Evolutionary conservation across 1,140 invertebrate genomes (phyloP), one percentile per base, ranked within the genome.

Genomic region (Ectropis grisescens): DNA sequence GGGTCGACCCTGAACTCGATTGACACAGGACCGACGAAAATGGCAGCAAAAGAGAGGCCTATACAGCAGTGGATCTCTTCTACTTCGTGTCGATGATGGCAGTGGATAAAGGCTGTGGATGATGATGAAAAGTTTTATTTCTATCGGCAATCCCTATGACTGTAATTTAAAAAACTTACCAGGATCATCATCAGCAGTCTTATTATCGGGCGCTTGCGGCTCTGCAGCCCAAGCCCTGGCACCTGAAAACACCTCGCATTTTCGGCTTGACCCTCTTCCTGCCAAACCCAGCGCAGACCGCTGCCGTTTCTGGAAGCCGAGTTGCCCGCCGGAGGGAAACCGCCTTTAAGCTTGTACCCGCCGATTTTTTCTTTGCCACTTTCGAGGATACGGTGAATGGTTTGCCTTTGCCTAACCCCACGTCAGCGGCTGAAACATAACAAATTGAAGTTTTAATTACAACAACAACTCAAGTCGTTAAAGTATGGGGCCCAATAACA

Each of bases 211-310:
- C 1, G 83, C 76, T 37, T 82, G 82, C 2, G 86, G 86, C 85
- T 70, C 47, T 92, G 91, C 19, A 93, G 72, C 4, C 91, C 91
- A 13, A 93, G 79, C 13, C 90, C 91, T 1, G 91, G 90, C 1
- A 90, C 13, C 91, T 91, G 76, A 93, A 93, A 9, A 93, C 87
- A 3, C 91, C 91, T 42, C 91, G 76, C 88, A 93, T 93, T 83
- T 94, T 95, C 3, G 92, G 85, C 68, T 95, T 95, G 1, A 91
- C 91, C 37, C 93, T 81, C 65, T 94, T 93, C 26, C 92, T 70
- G 1, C 88, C 89, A 69, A 92, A 93, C 93, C 92, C 10, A 86
- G 84, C 7, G 65, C 59, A 25, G 88, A 84, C 37, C 87, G 84
- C 54, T 87, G 87, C 28, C 86, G 82, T 59, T 91, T 93, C 67